Conservation (phyloP, 2,797 vertebrate species). For the Trichosurus vulpecula region DNA sequence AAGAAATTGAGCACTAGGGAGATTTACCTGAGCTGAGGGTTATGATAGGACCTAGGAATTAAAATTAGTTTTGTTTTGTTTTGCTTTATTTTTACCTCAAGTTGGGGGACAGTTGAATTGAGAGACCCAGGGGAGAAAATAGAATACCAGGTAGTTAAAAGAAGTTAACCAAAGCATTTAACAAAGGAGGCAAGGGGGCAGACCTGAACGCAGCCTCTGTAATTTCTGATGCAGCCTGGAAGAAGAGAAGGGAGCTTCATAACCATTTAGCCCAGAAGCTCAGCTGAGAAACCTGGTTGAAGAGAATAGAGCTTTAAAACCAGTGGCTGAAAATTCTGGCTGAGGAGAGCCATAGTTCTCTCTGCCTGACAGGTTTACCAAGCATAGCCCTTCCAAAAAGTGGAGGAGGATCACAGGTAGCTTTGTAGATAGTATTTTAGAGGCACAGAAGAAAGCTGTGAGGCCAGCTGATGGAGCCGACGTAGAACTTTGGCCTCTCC, state of each 20-base stretch:
- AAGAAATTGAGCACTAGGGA: neutral
- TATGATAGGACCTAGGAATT: neutral
- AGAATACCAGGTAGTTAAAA: neutral
- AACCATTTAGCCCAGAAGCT: neutral
- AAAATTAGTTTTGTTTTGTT: neutral
- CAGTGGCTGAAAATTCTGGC: neutral
- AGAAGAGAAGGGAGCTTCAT: neutral
- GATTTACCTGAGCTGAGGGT: neutral
- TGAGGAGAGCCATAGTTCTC: neutral
- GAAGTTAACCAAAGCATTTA: neutral
- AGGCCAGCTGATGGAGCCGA: neutral
- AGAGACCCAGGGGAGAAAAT: neutral
- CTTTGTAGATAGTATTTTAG: neutral
- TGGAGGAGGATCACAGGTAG: neutral
- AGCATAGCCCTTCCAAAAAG: neutral
- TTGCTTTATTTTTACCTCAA: neutral
- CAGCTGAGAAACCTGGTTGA: neutral
- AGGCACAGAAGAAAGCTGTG: neutral
- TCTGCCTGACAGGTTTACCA: neutral
- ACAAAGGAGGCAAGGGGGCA: neutral
- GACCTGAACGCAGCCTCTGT: neutral
- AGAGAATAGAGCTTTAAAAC: neutral
- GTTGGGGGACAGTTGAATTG: neutral
- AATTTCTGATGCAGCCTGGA: neutral
- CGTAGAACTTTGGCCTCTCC: neutral